phyloP scores from a whole-genome alignment of 2,888 invertebrate species.

The Acronicta aceris region DNA sequence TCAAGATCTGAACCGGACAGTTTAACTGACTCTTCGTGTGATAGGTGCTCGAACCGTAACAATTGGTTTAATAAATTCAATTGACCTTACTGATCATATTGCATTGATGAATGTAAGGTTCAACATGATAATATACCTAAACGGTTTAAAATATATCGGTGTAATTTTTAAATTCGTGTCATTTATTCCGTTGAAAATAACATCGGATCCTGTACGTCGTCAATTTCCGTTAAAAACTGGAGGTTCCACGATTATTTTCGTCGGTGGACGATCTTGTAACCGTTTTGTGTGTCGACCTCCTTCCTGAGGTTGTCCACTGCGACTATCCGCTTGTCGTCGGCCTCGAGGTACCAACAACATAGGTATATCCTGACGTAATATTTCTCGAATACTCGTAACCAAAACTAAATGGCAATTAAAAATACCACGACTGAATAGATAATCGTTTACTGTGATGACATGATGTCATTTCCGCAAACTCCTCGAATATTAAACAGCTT shows the following conservation, averaged over 20 bases:
- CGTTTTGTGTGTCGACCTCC: slow-evolving; percentile 56
- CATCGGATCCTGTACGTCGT: slow-evolving; percentile 12
- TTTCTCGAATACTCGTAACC: slow-evolving; percentile 40
- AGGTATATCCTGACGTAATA: slow-evolving; percentile 53
- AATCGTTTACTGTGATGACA: slow-evolving; percentile 23
- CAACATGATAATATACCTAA: not conserved
- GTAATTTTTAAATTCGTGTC: slow-evolving; percentile 6
- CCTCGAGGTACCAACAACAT: slow-evolving; percentile 46
- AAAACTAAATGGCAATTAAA: slow-evolving; percentile 47
- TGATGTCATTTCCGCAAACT: slow-evolving; percentile 33
- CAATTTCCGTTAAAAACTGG: slow-evolving; percentile 33
- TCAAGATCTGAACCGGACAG: slow-evolving; percentile 29
- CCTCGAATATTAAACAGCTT: slow-evolving; percentile 16
- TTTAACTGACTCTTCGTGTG: slow-evolving; percentile 14
- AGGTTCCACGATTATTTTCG: slow-evolving; percentile 40
- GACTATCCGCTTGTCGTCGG: slow-evolving; percentile 41
- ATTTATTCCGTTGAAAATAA: slow-evolving; percentile 18
- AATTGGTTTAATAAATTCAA: not conserved
- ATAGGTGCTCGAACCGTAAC: not conserved
- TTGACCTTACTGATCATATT: not conserved
- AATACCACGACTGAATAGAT: slow-evolving; percentile 44
- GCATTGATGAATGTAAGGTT: slow-evolving; percentile 1
- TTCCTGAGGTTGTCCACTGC: slow-evolving; percentile 55
- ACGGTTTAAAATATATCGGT: slow-evolving; percentile 3
- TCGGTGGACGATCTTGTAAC: slow-evolving; percentile 55